Conservation (phyloP, 2,888 invertebrate genomes). For the Encarsia formosa region DNA sequence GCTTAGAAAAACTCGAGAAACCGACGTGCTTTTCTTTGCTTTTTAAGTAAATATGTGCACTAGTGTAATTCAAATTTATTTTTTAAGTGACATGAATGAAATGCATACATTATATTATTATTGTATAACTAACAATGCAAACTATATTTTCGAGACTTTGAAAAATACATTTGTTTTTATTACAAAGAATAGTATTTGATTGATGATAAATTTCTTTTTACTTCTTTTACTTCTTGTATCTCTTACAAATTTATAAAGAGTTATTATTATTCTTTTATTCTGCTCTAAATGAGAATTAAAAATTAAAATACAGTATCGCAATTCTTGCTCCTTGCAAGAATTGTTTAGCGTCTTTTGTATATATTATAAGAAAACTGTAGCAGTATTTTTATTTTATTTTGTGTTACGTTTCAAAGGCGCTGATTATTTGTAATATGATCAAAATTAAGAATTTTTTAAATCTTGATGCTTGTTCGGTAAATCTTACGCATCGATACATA, state of each 20-base stretch:
- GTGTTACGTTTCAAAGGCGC: conserved; percentile 17
- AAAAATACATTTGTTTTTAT: too few species aligned
- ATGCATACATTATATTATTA: background rate
- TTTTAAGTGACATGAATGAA: background rate
- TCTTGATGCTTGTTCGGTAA: conserved; percentile 11
- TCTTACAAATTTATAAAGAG: conserved; percentile 20
- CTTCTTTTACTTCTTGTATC: too few species aligned
- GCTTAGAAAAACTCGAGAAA: conserved; percentile 5
- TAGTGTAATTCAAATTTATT: conserved; percentile 17
- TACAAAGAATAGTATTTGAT: too few species aligned
- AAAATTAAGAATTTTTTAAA: conserved; percentile 10
- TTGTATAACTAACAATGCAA: background rate
- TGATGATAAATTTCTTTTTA: too few species aligned
- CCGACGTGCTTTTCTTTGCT: conserved; percentile 20
- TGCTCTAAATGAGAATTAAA: conserved; percentile 6
- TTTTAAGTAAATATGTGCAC: conserved; percentile 13
- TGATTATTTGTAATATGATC: conserved; percentile 12
- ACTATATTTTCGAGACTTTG: too few species aligned
- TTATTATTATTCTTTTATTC: conserved; percentile 11
- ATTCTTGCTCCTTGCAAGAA: conserved; percentile 9
- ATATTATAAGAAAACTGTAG: conserved; percentile 21
- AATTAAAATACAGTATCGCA: conserved; percentile 12
- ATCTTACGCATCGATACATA: conserved; percentile 5
- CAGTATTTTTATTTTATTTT: conserved; percentile 24
- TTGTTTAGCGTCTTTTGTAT: conserved; percentile 20